phyloP scores from a whole-genome alignment of 2,113 vertebrate species.

The Semicossyphus pulcher region DNA sequence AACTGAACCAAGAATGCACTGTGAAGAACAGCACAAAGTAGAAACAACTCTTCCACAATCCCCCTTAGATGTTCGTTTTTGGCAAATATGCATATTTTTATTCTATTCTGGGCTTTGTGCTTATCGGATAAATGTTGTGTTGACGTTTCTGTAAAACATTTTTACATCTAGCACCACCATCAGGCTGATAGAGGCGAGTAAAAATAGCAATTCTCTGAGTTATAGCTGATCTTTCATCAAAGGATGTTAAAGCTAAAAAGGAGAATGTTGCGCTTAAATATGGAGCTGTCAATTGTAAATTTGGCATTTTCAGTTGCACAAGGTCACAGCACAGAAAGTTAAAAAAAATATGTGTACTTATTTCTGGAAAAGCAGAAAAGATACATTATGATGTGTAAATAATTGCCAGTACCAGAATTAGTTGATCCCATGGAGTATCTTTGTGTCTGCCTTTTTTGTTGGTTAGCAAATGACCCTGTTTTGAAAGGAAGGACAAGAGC shows the following conservation, averaged over 20 bases:
- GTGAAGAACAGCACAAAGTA: slow-evolving; percentile 75
- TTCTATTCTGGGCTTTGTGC: slow-evolving; percentile 50
- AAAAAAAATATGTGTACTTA: slow-evolving; percentile 15
- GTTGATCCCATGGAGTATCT: slow-evolving; percentile 41
- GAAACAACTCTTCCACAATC: slow-evolving; percentile 52
- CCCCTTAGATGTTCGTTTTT: slow-evolving; percentile 40
- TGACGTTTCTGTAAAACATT: slow-evolving; percentile 37
- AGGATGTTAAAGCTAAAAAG: slow-evolving; percentile 14
- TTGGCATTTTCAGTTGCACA: slow-evolving; percentile 39
- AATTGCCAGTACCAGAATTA: slow-evolving; percentile 42
- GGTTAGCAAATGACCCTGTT: slow-evolving; percentile 13
- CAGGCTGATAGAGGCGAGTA: slow-evolving; percentile 19
- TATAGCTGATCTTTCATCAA: slow-evolving; percentile 25
- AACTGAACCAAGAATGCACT: slow-evolving; percentile 66
- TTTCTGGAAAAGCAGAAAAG: slow-evolving; percentile 33
- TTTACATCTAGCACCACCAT: slow-evolving; percentile 48
- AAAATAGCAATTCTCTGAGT: slow-evolving; percentile 10
- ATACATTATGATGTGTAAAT: slow-evolving; percentile 48
- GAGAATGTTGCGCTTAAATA: background rate
- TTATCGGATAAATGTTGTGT: slow-evolving; percentile 44
- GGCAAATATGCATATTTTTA: slow-evolving; percentile 54
- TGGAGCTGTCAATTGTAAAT: background rate
- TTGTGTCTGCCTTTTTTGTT: slow-evolving; percentile 61
- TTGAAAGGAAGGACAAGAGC: slow-evolving; percentile 14
- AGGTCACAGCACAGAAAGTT: slow-evolving; percentile 36